These are phyloP conservation scores for Trichomycterus rosablanca DNA, from an alignment of 2,113 vertebrate genomes.

Conservation along the genomic window DNA sequence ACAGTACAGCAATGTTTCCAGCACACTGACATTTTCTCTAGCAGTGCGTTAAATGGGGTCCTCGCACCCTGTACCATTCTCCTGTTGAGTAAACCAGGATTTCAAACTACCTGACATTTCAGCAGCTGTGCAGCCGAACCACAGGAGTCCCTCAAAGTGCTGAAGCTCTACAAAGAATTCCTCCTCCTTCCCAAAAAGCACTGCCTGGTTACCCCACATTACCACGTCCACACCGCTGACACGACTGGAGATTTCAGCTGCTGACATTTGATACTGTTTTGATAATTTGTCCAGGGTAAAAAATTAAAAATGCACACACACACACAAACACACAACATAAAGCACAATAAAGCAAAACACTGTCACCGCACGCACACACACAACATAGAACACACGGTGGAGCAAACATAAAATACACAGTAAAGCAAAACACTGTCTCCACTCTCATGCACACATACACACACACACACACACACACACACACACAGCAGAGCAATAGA, in stretches of 20 bases:
- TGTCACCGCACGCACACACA: too few relatives aligned
- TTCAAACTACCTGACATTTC: conserved; percentile 32
- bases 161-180: conserved; percentile 22
- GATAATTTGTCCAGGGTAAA: neutral
- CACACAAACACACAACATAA: too few relatives aligned
- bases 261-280: neutral
- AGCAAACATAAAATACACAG: too few relatives aligned
- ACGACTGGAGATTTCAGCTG: conserved; percentile 20
- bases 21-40: conserved; percentile 18
- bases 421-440: too few relatives aligned
- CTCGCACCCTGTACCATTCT: neutral
- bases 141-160: conserved; percentile 19
- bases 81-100: conserved; percentile 11
- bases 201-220: neutral
- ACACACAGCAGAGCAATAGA: too few relatives aligned
- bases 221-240: conserved; percentile 8
- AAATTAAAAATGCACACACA: too few relatives aligned
- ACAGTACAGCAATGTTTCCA: neutral
- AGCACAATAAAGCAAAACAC: too few relatives aligned
- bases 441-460: neutral
- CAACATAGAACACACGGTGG: too few relatives aligned
- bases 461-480: too few relatives aligned
- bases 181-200: neutral
- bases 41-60: neutral
- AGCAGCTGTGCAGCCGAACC: neutral